These are phyloP conservation scores for Temnothorax ravouxi DNA, from an alignment of 2,888 invertebrate genomes.

Conservation along the genomic window DNA sequence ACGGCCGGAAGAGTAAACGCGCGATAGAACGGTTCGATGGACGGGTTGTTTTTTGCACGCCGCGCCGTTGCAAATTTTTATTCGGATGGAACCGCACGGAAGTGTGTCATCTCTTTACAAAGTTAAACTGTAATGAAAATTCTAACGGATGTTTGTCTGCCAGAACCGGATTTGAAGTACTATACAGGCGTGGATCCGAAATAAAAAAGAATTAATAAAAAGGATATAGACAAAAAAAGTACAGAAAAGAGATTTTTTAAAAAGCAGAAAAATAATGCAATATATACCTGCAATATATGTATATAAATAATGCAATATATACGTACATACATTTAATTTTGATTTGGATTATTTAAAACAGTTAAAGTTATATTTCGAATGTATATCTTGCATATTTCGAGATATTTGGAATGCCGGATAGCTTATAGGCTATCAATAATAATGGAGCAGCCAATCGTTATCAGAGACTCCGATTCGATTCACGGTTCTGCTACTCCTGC, in stretches of 20 bases:
- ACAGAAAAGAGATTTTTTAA: not conserved
- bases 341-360: slow-evolving; percentile 2
- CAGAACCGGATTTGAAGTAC: not conserved
- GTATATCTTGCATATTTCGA: not conserved
- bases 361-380: not conserved
- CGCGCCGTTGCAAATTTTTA: slow-evolving; percentile 15
- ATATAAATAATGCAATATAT: not conserved
- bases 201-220: not conserved
- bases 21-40: slow-evolving; percentile 32
- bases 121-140: slow-evolving; percentile 21
- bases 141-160: slow-evolving; percentile 11
- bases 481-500: not conserved
- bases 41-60: slow-evolving; percentile 17
- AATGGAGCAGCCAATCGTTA: not conserved
- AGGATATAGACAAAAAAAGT: not conserved
- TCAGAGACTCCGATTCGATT: not conserved
- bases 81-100: slow-evolving; percentile 32
- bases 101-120: slow-evolving; percentile 28
- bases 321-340: too few species aligned
- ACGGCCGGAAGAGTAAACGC: slow-evolving; percentile 24
- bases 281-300: not conserved
- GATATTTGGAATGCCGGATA: not conserved
- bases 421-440: too few species aligned
- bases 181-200: too few species aligned
- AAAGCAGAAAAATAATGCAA: not conserved